Conservation (phyloP, 2,888 invertebrate species). For the Callimorpha dominula region DNA sequence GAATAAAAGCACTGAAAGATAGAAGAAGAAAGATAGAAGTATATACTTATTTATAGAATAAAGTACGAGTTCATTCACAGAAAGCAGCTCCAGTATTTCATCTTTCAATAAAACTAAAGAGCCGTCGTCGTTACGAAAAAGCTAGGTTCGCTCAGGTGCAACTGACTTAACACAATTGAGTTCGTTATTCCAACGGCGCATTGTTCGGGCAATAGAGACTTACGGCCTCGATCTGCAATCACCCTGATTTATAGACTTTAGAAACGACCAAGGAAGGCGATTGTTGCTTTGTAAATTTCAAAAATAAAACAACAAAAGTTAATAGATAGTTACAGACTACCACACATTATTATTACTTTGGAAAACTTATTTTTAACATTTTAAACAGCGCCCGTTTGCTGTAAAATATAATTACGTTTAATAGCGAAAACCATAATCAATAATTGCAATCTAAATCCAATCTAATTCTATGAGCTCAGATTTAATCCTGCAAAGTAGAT, state of each 20-base stretch:
- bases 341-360: neutral
- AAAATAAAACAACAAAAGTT: slow-evolving; percentile 16
- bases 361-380: neutral
- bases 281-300: slow-evolving; percentile 35
- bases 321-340: neutral
- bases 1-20: neutral
- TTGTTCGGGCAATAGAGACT: slow-evolving; percentile 67
- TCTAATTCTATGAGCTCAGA: neutral
- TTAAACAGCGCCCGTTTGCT: neutral
- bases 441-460: neutral
- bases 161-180: slow-evolving; percentile 73
- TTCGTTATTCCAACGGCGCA: slow-evolving; percentile 72
- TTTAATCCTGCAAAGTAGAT: neutral
- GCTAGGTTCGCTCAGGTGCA: slow-evolving; percentile 58
- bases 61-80: slow-evolving; percentile 1
- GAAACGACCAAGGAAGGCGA: slow-evolving; percentile 53
- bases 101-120: slow-evolving; percentile 47
- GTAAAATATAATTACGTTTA: neutral
- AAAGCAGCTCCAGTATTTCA: slow-evolving; percentile 20
- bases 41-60: neutral
- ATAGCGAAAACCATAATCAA: neutral
- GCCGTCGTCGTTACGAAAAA: slow-evolving; percentile 45
- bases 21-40: neutral
- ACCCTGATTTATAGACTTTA: slow-evolving; percentile 67
- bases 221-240: slow-evolving; percentile 66